Evolutionary conservation across 2,113 vertebrate species (phyloP).

Genomic region (Sciurus niger): DNA sequence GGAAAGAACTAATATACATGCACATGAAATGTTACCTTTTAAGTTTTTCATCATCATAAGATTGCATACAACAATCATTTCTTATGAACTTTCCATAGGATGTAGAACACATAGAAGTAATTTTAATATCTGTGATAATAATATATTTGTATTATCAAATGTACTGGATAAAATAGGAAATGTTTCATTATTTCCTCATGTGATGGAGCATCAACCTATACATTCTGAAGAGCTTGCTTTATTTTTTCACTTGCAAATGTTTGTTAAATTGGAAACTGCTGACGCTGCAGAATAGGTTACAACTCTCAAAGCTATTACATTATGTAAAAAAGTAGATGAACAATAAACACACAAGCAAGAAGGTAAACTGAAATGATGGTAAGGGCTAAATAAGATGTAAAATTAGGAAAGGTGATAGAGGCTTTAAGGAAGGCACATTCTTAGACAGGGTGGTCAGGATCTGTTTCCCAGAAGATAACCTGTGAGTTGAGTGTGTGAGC

Average conservation of each 20-base stretch:
- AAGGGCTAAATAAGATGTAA: neutral
- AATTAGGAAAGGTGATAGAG: neutral
- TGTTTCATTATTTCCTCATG: neutral
- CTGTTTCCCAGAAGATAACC: neutral
- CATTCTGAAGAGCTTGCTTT: neutral
- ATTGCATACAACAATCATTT: neutral
- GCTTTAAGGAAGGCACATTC: neutral
- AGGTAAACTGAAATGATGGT: neutral
- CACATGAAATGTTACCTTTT: neutral
- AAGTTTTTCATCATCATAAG: neutral
- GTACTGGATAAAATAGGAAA: neutral
- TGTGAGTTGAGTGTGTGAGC: neutral
- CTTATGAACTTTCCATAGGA: neutral
- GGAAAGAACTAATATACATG: neutral
- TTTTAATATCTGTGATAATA: neutral
- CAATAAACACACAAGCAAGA: neutral
- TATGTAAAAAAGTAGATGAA: neutral
- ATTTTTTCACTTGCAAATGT: conserved; percentile 6
- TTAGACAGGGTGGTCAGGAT: neutral
- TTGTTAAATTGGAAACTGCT: neutral
- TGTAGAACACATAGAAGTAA: neutral
- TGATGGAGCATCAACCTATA: neutral
- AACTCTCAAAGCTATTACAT: neutral
- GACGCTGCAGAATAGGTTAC: neutral
- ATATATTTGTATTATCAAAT: neutral